A percentile compares a stretch with the other conserved stretches of the same genome.
These are phyloP conservation scores for Salmo trutta DNA, from an alignment of 2,797 vertebrate genomes.

Conservation along the genomic window DNA sequence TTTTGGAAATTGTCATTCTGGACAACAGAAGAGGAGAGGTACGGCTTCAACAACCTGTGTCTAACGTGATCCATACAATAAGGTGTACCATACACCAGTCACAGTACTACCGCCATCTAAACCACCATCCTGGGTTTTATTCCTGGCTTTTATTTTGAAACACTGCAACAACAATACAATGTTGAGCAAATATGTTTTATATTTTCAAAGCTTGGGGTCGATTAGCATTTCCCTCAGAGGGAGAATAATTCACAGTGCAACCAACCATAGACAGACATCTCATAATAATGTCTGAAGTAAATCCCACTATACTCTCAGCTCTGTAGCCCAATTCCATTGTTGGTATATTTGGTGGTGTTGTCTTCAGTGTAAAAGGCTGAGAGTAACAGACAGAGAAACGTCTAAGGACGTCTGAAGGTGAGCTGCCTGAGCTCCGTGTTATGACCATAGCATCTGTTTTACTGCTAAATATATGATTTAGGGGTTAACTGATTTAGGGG, in stretches of 20 bases:
- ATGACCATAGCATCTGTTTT: constrained; percentile 13
- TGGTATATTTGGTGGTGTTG: not conserved
- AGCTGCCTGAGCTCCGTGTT: not conserved
- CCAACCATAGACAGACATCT: constrained; percentile 49
- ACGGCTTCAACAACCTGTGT: not conserved
- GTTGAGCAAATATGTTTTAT: constrained; percentile 61
- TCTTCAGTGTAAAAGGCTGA: constrained; percentile 4
- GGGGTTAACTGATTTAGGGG: constrained; percentile 19
- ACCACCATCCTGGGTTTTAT: not conserved
- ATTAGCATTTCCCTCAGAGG: constrained; percentile 66
- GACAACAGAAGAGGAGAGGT: constrained; percentile 37
- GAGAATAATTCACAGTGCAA: constrained; percentile 62
- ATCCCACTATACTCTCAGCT: not conserved
- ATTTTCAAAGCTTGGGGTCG: constrained; percentile 65
- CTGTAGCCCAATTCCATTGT: not conserved
- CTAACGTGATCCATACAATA: too few species aligned
- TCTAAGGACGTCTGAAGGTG: constrained; percentile 38
- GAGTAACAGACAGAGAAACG: not conserved
- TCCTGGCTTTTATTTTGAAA: not conserved
- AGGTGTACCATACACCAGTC: constrained; percentile 1
- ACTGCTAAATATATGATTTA: constrained; percentile 15
- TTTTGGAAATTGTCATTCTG: constrained; percentile 55
- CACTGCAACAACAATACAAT: constrained; percentile 28
- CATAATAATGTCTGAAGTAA: constrained; percentile 18
- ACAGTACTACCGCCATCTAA: not conserved